phyloP scores from a whole-genome alignment of 1,140 invertebrate genomes.

The Leptoteleia sp. region DNA sequence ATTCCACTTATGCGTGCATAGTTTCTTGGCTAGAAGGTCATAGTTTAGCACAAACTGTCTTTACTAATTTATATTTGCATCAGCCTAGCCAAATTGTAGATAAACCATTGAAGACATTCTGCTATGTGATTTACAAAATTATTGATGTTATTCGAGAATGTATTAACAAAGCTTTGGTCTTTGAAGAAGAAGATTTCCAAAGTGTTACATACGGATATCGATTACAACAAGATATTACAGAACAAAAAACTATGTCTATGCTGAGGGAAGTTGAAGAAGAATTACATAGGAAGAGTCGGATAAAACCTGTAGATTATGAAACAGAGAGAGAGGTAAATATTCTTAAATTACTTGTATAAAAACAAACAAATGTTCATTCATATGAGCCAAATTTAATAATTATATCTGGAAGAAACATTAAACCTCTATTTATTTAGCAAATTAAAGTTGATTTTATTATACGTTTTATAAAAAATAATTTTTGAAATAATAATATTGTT shows the following conservation, averaged over 20 bases:
- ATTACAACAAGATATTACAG: slow-evolving; percentile 90
- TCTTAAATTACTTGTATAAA: too few species aligned
- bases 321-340: slow-evolving; percentile 73
- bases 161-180: slow-evolving; percentile 92
- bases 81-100: slow-evolving; percentile 93
- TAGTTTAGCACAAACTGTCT: slow-evolving; percentile 97
- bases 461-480: too few species aligned
- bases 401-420: too few species aligned
- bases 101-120: slow-evolving; percentile 91
- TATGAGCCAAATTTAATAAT: too few species aligned
- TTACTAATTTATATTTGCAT: slow-evolving; percentile 97
- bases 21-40: slow-evolving; percentile 97
- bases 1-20: slow-evolving; percentile 94
- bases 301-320: slow-evolving; percentile 81
- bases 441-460: too few species aligned
- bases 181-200: slow-evolving; percentile 98
- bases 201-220: slow-evolving; percentile 95
- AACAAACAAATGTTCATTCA: too few species aligned
- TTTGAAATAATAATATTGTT: too few species aligned
- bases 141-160: slow-evolving; percentile 95
- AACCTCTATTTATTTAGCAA: too few species aligned
- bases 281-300: slow-evolving; percentile 87
- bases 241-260: slow-evolving; percentile 90
- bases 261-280: slow-evolving; percentile 96
- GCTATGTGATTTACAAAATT: slow-evolving; percentile 93